These are phyloP conservation scores for Cyphomyrmex costatus DNA, from an alignment of 1,140 invertebrate species.

Conservation along the genomic window DNA sequence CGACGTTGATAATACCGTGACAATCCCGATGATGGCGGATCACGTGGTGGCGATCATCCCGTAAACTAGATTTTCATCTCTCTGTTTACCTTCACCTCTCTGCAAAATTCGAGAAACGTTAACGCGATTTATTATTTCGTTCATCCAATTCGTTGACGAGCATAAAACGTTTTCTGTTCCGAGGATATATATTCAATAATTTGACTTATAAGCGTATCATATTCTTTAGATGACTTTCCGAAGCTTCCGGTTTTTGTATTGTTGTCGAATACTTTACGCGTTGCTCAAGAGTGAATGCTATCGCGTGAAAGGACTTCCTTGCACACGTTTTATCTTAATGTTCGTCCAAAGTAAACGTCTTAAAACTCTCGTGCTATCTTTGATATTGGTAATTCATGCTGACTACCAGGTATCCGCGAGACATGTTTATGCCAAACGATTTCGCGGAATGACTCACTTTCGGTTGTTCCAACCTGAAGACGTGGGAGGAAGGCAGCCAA, in stretches of 20 bases:
- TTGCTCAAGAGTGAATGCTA: slow-evolving; percentile 2
- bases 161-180: background rate
- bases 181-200: background rate
- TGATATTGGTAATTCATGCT: slow-evolving; percentile 67
- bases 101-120: slow-evolving; percentile 44
- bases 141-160: background rate
- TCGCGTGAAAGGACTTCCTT: background rate
- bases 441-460: slow-evolving; percentile 72
- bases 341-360: slow-evolving; percentile 60
- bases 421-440: slow-evolving; percentile 78
- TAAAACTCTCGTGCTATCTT: slow-evolving; percentile 66
- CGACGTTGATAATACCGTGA: slow-evolving; percentile 35
- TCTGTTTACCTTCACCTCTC: slow-evolving; percentile 17
- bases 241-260: background rate
- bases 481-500: background rate
- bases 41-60: slow-evolving; percentile 44
- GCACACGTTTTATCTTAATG: slow-evolving; percentile 69
- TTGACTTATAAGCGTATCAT: background rate
- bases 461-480: slow-evolving; percentile 60
- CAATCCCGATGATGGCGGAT: slow-evolving; percentile 60
- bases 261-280: background rate
- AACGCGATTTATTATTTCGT: background rate
- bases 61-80: slow-evolving; percentile 71
- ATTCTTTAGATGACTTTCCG: background rate
- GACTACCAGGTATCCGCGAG: slow-evolving; percentile 48